Evolutionary conservation across 1,140 invertebrate species (phyloP), one percentile per base, ranked within the genome.

Genomic region (Chironomus tepperi): DNA sequence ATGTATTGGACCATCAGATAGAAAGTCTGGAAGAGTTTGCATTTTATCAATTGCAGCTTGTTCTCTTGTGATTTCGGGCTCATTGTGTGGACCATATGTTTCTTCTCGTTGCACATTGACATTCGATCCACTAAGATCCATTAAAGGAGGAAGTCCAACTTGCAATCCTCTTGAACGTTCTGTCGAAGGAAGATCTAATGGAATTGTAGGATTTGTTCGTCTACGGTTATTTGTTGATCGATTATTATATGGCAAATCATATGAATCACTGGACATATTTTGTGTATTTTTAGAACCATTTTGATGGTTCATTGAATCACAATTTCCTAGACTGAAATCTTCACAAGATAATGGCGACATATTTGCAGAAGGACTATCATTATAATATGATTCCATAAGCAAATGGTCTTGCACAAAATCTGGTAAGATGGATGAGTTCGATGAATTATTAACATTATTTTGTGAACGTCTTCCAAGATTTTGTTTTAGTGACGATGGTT

Each of bases 1-100:
- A 77, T 84, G 84, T 76, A 90, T 89, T 12, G 89, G 88, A 10
- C 89, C 89, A 80, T 91, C 90, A 15, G 88, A 89, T 43, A 91
- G 83, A 81, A 91, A 91, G 77, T 91, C 90, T 16, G 90, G 89
- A 73, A 91, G 82, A 79, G 88, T 87, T 80, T 89, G 80, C n/a
- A 16, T 19, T 43, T 64, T 19, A 21, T 42, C 16, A 43, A 73
- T 43, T 1, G 47, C 47, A 12, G 47, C 47, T 15, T 57, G 47
- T n/a, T 57, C 47, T 57, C 47, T 57, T 12, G 47, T 57, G 0
- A 57, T 57, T 15, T 57, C 47, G 12, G 47, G 47, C 47, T 57
- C 47, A 15, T 57, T 57, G n/a, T 57, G 47, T 57, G 47, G 47
- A 57, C 47, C 47, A 57, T 57, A 70, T 8, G 65, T 70, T 10